These are phyloP conservation scores for Emydocephalus ijimae DNA, from an alignment of 2,113 vertebrate species.

Conservation along the genomic window DNA sequence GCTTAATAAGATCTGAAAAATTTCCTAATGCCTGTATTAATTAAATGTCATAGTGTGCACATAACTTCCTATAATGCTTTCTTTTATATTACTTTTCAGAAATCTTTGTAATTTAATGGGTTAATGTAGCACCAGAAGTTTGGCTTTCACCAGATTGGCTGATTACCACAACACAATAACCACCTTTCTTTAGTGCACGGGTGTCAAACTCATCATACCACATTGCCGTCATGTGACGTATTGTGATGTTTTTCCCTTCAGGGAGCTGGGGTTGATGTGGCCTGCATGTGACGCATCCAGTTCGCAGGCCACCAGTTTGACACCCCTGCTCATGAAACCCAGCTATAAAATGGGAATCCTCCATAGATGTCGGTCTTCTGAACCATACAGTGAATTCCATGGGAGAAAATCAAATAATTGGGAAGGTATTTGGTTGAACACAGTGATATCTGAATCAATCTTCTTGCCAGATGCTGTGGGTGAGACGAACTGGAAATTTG, in stretches of 20 bases:
- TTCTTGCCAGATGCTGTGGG: constrained; percentile 51
- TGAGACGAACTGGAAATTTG: constrained; percentile 15
- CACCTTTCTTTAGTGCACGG: neutral
- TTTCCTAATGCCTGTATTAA: neutral
- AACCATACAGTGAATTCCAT: neutral
- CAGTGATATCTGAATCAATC: constrained; percentile 10
- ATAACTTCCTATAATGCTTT: fast-evolving
- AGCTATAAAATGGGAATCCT: neutral
- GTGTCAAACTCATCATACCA: too few species aligned
- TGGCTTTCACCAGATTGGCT: neutral
- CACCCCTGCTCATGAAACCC: neutral
- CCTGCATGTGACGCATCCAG: too few species aligned
- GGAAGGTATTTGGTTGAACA: neutral
- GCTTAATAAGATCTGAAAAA: neutral
- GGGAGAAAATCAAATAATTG: neutral
- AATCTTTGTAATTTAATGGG: neutral
- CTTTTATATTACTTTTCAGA: neutral
- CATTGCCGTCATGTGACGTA: too few species aligned
- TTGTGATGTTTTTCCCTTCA: too few species aligned
- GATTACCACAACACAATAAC: neutral
- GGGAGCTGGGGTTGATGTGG: too few species aligned
- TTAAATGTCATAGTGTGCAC: neutral
- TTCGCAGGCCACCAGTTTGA: too few species aligned
- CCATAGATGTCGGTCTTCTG: neutral
- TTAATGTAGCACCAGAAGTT: neutral